These are phyloP conservation scores for Azorinus chamasolen DNA, from an alignment of 2,888 invertebrate species.

Conservation along the genomic window DNA sequence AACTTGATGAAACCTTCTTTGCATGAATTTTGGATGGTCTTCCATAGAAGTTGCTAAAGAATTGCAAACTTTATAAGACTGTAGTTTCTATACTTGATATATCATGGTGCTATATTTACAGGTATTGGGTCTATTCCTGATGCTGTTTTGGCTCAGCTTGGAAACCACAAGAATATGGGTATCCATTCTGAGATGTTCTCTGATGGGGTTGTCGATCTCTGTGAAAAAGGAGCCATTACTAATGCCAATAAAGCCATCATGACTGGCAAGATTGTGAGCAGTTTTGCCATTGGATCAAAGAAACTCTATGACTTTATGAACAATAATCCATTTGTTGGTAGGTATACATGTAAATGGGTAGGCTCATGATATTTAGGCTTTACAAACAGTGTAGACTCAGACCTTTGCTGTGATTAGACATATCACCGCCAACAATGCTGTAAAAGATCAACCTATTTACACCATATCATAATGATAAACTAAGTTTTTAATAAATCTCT, in stretches of 20 bases:
- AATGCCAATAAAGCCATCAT: slow-evolving; percentile 94
- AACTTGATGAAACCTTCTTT: too few relatives aligned
- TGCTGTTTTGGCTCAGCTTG: slow-evolving; percentile 93
- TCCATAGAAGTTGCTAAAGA: too few relatives aligned
- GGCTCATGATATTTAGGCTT: background rate
- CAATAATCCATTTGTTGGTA: slow-evolving; percentile 96
- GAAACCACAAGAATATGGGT: slow-evolving; percentile 96
- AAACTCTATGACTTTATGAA: slow-evolving; percentile 96
- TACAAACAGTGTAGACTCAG: too few relatives aligned
- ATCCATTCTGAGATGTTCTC: slow-evolving; percentile 99
- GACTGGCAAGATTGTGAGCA: slow-evolving; percentile 95
- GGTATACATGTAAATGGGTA: slow-evolving; percentile 73
- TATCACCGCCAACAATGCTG: too few relatives aligned
- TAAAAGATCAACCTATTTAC: too few relatives aligned
- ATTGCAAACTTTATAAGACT: too few relatives aligned
- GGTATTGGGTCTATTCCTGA: slow-evolving; percentile 98
- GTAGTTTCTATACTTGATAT: too few relatives aligned
- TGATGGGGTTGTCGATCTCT: slow-evolving; percentile 96
- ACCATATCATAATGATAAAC: too few relatives aligned
- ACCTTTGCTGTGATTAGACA: too few relatives aligned
- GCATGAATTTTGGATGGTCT: too few relatives aligned
- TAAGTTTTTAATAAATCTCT: too few relatives aligned
- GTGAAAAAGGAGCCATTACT: slow-evolving; percentile 94
- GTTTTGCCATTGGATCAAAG: slow-evolving; percentile 96
- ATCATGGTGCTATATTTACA: slow-evolving; percentile 78